Evolutionary conservation across 2,113 vertebrate genomes (phyloP), one percentile per base, ranked within the genome.

Genomic region (Macquaria ambigua): DNA sequence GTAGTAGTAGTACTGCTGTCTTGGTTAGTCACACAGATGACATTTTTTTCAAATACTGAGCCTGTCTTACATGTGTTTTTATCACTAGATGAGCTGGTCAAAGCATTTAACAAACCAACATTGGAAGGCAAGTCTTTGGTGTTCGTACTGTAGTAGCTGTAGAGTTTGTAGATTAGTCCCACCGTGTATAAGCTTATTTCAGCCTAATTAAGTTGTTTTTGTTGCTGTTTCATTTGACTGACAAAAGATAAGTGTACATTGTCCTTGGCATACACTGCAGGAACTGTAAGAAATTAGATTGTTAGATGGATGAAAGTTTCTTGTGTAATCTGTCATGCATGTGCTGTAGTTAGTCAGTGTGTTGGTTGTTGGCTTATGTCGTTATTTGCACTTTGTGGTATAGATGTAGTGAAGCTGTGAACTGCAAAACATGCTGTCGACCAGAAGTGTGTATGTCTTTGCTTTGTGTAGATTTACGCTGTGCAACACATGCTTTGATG

Each of bases 111-210:
- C 37, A 89, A 83, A 71, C 89, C 92, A 46, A 74, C 70, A 68
- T 77, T 95, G 92, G 91, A 93, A 93, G 94, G 94, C 84, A 94
- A 92, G 94, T 93, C 39, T 68, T 76, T 63, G 74, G 21, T 79
- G 71, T 81, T 84, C 4, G 2, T 4, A 34, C 34, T 34, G 18
- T 9, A 46, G 18, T 9, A 46, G 70, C 53, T 77, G 31, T 79
- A 64, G 77, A 86, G 62, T 3, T 70, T 25, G 66, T 82, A n/a
- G 64, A 39, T 23, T 41, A 5, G 67, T 37, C n/a, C 43, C 18
- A 20, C 10, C 37, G 46, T 58, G 31, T 21, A 14, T 16, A 8
- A n/a, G 20, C 43, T 55, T 48, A 25, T 64, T 82, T 28, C 28
- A n/a, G 46, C 6, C 14, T 75, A 16, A 48, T 77, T 56, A 11